A percentile compares a stretch with the other conserved stretches of the same genome.
phyloP scores from a whole-genome alignment of 1,140 invertebrate genomes.

The silkworm (Bombyx mori) region ASM3026992v2 NC_085125.1:979501-980000 shows the following conservation, averaged over 20 bases:
- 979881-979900: no score
- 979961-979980: no score
- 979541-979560: constrained; percentile 46
- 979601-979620: constrained; percentile 17
- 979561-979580: constrained; percentile 9
- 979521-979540: constrained; percentile 56
- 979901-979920: no score
- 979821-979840: background rate
- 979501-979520: constrained; percentile 57
- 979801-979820: background rate
- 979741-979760: constrained; percentile 63
- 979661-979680: constrained; percentile 8
- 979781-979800: constrained; percentile 34
- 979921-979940: no score
- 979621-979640: constrained; percentile 17
- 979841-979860: no score
- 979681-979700: constrained; percentile 44
- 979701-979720: constrained; percentile 66
- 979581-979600: constrained; percentile 16
- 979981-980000: no score
- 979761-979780: constrained; percentile 52
- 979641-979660: constrained; percentile 22
- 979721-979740: constrained; percentile 77
- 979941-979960: no score
- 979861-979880: no score